These are phyloP conservation scores for Zeuzera pyrina DNA, from an alignment of 2,888 invertebrate genomes.

Conservation along the genomic window DNA sequence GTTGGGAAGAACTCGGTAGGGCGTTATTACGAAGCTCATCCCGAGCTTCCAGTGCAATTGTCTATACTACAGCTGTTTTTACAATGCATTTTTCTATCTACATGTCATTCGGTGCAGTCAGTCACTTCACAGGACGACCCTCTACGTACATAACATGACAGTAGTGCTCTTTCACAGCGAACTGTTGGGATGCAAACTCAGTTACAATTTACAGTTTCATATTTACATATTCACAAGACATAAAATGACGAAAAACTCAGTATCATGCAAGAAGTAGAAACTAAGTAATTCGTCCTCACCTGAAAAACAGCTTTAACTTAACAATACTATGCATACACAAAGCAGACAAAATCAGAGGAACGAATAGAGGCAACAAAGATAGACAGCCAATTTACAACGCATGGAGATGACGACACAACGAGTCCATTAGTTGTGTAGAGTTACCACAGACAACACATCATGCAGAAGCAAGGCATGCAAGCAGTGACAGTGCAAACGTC, in stretches of 20 bases:
- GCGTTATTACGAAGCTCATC: constrained; percentile 18
- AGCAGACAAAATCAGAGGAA: constrained; percentile 40
- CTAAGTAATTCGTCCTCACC: constrained; percentile 18
- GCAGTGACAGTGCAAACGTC: constrained; percentile 36
- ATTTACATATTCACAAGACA: constrained; percentile 12
- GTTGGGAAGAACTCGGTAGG: not conserved
- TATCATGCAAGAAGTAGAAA: constrained; percentile 14
- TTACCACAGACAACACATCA: constrained; percentile 25
- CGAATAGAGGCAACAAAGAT: constrained; percentile 36
- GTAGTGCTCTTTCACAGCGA: constrained; percentile 10
- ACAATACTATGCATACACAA: constrained; percentile 41
- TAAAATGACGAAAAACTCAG: constrained; percentile 5
- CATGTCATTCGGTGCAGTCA: constrained; percentile 23
- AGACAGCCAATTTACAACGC: constrained; percentile 46
- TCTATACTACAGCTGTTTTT: constrained; percentile 28
- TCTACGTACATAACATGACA: constrained; percentile 10
- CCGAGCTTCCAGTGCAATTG: constrained; percentile 14
- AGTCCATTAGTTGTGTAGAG: constrained; percentile 42
- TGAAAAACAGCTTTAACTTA: constrained; percentile 29
- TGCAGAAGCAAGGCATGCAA: constrained; percentile 55
- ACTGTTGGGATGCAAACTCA: constrained; percentile 8
- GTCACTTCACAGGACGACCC: constrained; percentile 14
- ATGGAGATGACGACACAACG: constrained; percentile 62
- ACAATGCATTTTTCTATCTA: constrained; percentile 34
- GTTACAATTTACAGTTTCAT: constrained; percentile 6